Base-by-base conservation (phyloP, 2,113 vertebrate genomes). In the Apeltes quadracus region DNA sequence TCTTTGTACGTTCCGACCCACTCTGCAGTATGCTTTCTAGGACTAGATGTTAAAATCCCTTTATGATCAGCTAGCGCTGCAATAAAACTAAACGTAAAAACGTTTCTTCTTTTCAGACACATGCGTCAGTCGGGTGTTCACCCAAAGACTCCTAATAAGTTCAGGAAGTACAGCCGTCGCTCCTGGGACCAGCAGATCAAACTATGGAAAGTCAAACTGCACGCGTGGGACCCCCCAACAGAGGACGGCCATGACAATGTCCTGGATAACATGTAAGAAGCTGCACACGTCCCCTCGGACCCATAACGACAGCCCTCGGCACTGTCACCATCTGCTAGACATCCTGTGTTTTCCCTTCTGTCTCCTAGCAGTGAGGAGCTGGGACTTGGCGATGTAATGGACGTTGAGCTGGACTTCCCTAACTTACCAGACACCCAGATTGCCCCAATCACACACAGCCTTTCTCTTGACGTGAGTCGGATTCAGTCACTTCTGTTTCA, bases 181-280 rank as follows among this genome's bases (percentile, higher is more conserved):
- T 99, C 98, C 0, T 99, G 98, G 98, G 98, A 99, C 90, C 97
- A 99, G 83, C 98, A 99, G 67, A 98, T 99, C 72, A 97, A 95
- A 54, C 91, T 98, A 15, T 99, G 98, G 98, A 96, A 95, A 76
- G 96, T 99, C 72, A 96, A 96, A 0, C 76, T 99, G 61, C 98
- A 99, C 27, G 94, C 94, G 0, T 99, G 98, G 98, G 98, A 99
- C 73, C 97, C 97, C 27, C 97, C 94, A 8, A 61, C 93, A 0
- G 68, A 94, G 51, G 93, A 91, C 53, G 91, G 90, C 55, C 90
- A 91, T 50, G 95, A 96, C 27, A 89, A 90, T 72, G 92, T 94
- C 39, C 84, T 94, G 4, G 90, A 96, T 64, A 90, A 94, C 64
- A 90, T 96, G 98, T 99, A 93, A 61, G 87, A 34, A 57, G 20